Conservation (phyloP, 1,140 invertebrate genomes). For the Nephotettix cincticeps region DNA sequence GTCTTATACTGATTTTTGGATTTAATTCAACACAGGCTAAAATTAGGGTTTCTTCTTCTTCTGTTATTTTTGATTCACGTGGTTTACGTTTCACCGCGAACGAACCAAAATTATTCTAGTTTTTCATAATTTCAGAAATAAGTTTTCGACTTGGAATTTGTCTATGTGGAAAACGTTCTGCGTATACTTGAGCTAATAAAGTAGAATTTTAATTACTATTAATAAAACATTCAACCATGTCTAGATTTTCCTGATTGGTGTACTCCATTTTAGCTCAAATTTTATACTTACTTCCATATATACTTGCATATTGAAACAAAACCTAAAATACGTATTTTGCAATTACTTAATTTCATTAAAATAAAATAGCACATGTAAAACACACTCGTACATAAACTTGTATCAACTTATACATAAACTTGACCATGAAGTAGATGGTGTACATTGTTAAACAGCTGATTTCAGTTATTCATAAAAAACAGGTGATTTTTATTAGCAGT, state of each 20-base stretch:
- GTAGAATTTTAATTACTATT: neutral
- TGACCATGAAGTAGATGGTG: too few species aligned
- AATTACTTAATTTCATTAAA: too few species aligned
- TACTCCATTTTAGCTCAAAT: constrained; percentile 16
- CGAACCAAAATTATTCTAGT: neutral
- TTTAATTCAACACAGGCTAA: neutral
- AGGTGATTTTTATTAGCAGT: too few species aligned
- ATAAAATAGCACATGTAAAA: too few species aligned
- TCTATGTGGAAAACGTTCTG: neutral
- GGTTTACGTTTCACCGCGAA: neutral
- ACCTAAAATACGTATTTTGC: too few species aligned
- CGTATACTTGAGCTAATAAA: neutral
- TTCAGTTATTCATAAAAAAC: too few species aligned
- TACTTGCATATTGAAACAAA: too few species aligned
- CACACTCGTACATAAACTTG: too few species aligned
- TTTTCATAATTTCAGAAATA: neutral
- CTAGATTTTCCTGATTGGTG: neutral
- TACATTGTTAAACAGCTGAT: too few species aligned
- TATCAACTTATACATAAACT: too few species aligned
- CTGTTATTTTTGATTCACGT: neutral
- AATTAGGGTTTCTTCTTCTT: constrained; percentile 3
- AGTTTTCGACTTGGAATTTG: neutral
- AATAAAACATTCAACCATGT: constrained; percentile 15
- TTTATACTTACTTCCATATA: too few species aligned
- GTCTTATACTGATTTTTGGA: neutral